phyloP scores from a whole-genome alignment of 1,140 invertebrate species.

The Trichomalopsis sarcophagae region DNA sequence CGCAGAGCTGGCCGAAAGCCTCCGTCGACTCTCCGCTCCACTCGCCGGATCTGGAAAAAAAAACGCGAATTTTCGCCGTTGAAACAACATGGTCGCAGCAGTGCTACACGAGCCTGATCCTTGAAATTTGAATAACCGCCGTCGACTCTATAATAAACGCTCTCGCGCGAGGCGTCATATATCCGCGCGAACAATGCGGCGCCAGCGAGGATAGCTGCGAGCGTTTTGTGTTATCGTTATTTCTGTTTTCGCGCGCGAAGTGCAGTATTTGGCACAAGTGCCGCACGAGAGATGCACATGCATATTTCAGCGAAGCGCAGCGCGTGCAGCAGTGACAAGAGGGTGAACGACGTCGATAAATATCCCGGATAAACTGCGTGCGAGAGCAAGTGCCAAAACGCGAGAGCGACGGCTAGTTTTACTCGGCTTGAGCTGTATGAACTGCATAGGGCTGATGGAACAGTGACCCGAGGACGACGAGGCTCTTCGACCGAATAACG shows the following conservation, averaged over 20 bases:
- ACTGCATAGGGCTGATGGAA: background rate
- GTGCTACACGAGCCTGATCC: no score
- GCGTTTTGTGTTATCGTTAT: slow-evolving; percentile 3
- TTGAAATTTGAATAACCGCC: no score
- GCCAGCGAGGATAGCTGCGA: no score
- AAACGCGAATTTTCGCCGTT: background rate
- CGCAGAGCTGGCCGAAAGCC: slow-evolving; percentile 82
- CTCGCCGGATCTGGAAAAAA: slow-evolving; percentile 59
- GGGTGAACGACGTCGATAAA: slow-evolving; percentile 38
- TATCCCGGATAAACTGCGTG: slow-evolving; percentile 1
- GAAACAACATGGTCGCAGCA: background rate
- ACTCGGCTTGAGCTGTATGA: background rate
- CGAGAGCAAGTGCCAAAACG: no score
- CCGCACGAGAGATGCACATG: background rate
- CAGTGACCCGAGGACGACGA: background rate
- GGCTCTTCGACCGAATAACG: background rate
- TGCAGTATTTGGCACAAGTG: slow-evolving; percentile 44
- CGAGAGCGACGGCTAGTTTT: no score
- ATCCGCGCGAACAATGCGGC: background rate
- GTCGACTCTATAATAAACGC: no score
- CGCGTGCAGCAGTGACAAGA: slow-evolving; percentile 5
- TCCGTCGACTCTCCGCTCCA: slow-evolving; percentile 83
- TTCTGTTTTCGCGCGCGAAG: slow-evolving; percentile 24
- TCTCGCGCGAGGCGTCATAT: no score
- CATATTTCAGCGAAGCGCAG: slow-evolving; percentile 28